Evolutionary conservation across 2,113 vertebrate species (phyloP), one percentile per base, ranked within the genome.

Genomic region (Asarcornis scutulata): DNA sequence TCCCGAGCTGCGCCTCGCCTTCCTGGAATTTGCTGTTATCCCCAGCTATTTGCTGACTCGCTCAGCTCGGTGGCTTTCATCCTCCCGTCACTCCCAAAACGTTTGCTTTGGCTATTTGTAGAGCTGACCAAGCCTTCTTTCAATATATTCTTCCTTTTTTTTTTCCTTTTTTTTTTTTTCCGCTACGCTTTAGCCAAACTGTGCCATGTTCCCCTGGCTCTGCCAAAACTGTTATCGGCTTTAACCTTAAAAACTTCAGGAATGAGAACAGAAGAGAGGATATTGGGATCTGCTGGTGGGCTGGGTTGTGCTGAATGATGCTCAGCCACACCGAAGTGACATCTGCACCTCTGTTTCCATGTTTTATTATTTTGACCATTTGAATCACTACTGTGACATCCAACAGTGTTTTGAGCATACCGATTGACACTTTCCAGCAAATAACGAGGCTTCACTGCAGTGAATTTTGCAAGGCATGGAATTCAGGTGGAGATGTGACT

Each of bases 21-120:
- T 36, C 90, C 86, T 0, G 4, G 80, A 69, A 69, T 38, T 17
- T 3, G 2, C 50, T 83, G 55, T 79, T 50, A 22, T 86, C 34
- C 88, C 52, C 44, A 66, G 60, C 12, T 83, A 29, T 88, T 87
- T 73, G 74, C 86, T 95, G 94, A 75, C 86, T 93, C 2, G 0
- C 26, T 86, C 0, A 0, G 8, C 56, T 83, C 8, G 0, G 69
- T 2, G 0, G 10, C 69, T 96, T 94, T 83, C 68, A 74, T 74
- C 88, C 31, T 80, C 76, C 64, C 76, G 53, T 29, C 2, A 0
- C 32, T 48, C 86, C 38, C 2, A 2, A 88, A 85, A 60, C 22
- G 0, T 81, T 94, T 81, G 31, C 25, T 83, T 36, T 74, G 83
- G 55, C 59, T 88, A 6, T 81, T 74, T 79, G 55, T 62, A 48